Base-by-base conservation (phyloP, 2,888 invertebrate genomes). In the Dicyrtoma fusca region DNA sequence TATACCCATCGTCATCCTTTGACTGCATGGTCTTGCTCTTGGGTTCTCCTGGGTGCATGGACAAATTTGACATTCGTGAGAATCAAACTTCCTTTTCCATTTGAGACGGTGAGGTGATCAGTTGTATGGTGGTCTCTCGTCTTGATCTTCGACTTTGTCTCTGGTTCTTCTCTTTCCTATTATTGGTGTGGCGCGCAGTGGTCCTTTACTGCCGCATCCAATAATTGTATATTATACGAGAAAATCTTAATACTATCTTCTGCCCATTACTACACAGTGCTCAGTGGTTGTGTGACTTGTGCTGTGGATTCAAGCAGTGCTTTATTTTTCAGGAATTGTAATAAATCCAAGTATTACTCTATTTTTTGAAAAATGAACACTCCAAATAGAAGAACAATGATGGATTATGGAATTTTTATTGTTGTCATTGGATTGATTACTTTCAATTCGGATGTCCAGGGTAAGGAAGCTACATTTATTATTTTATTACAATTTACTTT, bases 341-440 rank as follows among this genome's bases (percentile, higher is more conserved):
- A 34, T 34, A 34, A 34, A 34, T 34, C 3, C 11, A 53, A 53
- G 23, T 53, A 14, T 19, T n/a, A 8, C 13, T 19, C 19, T 53
- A 53, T 53, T 34, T 34, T 34, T 34, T 34, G 34, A 34, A 34
- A 34, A 34, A 34, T 34, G 34, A 34, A 34, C 4, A 34, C 34
- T 34, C 34, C 3, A 3, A 34, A 34, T 57, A 25, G 57, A 25
- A 57, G n/a, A 57, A 53, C 13, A 11, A 53, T 19, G 14, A 57
- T 57, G 57, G 26, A 23, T 57, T 25, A 57, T 23, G 23, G 57
- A 26, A 57, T 57, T 57, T 57, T n/a, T 23, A 26, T 57, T 57
- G 26, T 26, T 26, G 11, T 57, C 11, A 8, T 57, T 25, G 57
- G 57, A 57, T 57, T 57, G n/a, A 57, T 57, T 23, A 23, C 57